These are phyloP conservation scores for zebrafish (Danio rerio) DNA, from an alignment of 2,113 vertebrate species.

Conservation along the genomic window GRCz12tu NC_133196.1:42731501-42732000, in stretches of 20 bases:
- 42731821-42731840: constrained; percentile 60
- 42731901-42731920: background rate
- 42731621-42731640: constrained; percentile 98
- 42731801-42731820: constrained; percentile 98
- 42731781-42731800: constrained; percentile 97
- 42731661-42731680: constrained; percentile 92
- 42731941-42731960: too few species aligned
- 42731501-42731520: constrained; percentile 99
- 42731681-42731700: constrained; percentile 96
- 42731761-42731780: constrained; percentile 76
- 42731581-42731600: constrained; percentile 96
- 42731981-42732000: too few species aligned
- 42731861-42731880: constrained; percentile 99
- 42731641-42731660: constrained; percentile 99
- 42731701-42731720: constrained; percentile 84
- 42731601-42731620: constrained; percentile 98
- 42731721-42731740: background rate
- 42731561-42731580: constrained; percentile 99
- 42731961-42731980: too few species aligned
- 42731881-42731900: constrained; percentile 64
- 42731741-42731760: background rate
- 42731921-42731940: too few species aligned
- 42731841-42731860: constrained; percentile 74
- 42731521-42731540: constrained; percentile 99
- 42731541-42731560: constrained; percentile 96